Evolutionary conservation across 2,888 invertebrate genomes (phyloP), one percentile per base, ranked within the genome.

Genomic region (Drosophila acutilabella): DNA sequence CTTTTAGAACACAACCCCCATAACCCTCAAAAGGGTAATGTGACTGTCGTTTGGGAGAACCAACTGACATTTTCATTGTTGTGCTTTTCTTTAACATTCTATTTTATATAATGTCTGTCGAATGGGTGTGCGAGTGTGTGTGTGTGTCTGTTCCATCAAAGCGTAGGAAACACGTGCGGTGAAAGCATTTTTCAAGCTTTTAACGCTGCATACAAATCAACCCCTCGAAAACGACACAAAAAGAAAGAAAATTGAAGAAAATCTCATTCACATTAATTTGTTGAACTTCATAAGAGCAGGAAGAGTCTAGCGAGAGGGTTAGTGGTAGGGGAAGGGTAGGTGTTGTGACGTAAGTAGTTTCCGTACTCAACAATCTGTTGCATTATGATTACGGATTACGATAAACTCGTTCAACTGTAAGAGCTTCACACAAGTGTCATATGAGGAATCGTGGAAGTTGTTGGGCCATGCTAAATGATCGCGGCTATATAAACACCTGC

Each of bases 171-270:
- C 85, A 86, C 85, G 85, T 86, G 89, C 88, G 88, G 88, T 73
- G 80, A 82, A 85, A 86, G 88, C 85, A 86, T 86, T 86, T 85
- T 86, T 86, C 89, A 86, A 88, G 85, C 85, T 86, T 86, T 86
- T 86, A 86, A 83, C 89, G 78, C 85, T 86, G 85, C 89, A 86
- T 86, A 86, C 85, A 89, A 86, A 86, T 86, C 88, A 86, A 88
- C 88, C 88, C 86, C 86, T 38, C 62, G 42, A 74, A 78, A 54
- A 58, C 41, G 47, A 57, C 38, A 41, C 44, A 74, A 78, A 58
- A 59, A 41, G 44, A 57, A 42, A 41, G 36, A 14, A 20, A 20
- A 7, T 11, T 36, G 20, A 23, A 23, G 23, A 48, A 62, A 69
- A 78, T 68, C 66, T 69, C 83, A 83, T 87, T 87, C 87, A 81